These are phyloP conservation scores for Aphelocoma californica DNA, from an alignment of 2,797 vertebrate genomes.

Conservation along the genomic window DNA sequence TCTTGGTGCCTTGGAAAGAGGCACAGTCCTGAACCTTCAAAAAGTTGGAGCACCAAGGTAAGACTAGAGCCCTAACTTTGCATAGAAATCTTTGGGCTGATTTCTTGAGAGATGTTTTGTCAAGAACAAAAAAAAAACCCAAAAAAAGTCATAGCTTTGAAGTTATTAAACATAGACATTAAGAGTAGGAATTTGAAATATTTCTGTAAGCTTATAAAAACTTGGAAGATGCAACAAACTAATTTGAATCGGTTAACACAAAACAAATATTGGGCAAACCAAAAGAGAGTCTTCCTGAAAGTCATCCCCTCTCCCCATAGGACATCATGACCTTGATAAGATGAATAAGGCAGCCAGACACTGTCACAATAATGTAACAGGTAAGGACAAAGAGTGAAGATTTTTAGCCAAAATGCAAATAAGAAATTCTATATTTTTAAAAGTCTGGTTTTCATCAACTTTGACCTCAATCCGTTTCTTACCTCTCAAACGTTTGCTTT, in stretches of 20 bases:
- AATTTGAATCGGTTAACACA: neutral
- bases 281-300: neutral
- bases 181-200: neutral
- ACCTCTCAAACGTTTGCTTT: slow-evolving; percentile 40
- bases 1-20: neutral
- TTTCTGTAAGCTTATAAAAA: neutral
- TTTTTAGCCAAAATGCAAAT: neutral
- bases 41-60: neutral
- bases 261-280: neutral
- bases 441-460: neutral
- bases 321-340: neutral
- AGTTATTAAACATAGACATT: neutral
- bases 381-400: neutral
- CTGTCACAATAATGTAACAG: neutral
- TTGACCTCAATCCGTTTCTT: neutral
- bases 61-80: neutral
- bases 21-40: neutral
- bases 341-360: neutral
- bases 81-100: neutral
- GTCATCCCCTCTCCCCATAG: neutral
- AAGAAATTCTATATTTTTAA: neutral
- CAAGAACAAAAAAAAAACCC: neutral
- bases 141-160: no score
- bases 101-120: neutral
- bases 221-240: neutral